Conservation (phyloP, 2,888 invertebrate genomes). For the Copidosoma aretas region DNA sequence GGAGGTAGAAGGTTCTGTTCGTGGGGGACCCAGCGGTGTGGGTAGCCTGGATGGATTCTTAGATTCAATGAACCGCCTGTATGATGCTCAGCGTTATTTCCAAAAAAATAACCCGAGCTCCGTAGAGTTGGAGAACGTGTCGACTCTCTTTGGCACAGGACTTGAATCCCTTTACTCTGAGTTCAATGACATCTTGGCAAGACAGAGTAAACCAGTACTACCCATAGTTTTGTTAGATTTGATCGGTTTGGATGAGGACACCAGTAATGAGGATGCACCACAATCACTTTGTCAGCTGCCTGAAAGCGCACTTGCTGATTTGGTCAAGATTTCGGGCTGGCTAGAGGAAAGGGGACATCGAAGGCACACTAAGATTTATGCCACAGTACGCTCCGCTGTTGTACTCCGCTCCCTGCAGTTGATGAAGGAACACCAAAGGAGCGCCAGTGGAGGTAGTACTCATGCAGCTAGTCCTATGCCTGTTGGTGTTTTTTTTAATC, state of each 20-base stretch:
- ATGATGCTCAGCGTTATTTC: constrained; percentile 89
- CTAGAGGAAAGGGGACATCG: constrained; percentile 77
- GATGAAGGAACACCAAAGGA: constrained; percentile 80
- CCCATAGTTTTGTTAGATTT: constrained; percentile 88
- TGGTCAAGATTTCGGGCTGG: constrained; percentile 86
- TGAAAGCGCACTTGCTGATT: constrained; percentile 72
- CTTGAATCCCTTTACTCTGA: constrained; percentile 86
- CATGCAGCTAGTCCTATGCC: constrained; percentile 70
- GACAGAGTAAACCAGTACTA: constrained; percentile 85
- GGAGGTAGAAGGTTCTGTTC: constrained; percentile 85
- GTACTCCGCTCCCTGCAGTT: constrained; percentile 77
- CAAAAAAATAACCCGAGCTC: constrained; percentile 91
- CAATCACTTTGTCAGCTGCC: constrained; percentile 73
- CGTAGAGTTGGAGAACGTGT: constrained; percentile 90
- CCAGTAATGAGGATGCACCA: constrained; percentile 67
- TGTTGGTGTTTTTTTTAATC: constrained; percentile 62
- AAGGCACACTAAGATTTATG: constrained; percentile 79
- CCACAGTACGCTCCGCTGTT: constrained; percentile 77
- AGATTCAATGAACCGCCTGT: constrained; percentile 82
- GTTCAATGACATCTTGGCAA: constrained; percentile 83
- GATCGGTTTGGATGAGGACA: constrained; percentile 85
- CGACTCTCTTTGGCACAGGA: constrained; percentile 80
- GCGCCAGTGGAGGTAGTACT: constrained; percentile 78
- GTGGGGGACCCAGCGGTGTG: constrained; percentile 76
- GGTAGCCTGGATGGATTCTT: constrained; percentile 64